Evolutionary conservation across 2,888 invertebrate genomes (phyloP), one percentile per base, ranked within the genome.

Genomic region (Drosophila neonasuta): DNA sequence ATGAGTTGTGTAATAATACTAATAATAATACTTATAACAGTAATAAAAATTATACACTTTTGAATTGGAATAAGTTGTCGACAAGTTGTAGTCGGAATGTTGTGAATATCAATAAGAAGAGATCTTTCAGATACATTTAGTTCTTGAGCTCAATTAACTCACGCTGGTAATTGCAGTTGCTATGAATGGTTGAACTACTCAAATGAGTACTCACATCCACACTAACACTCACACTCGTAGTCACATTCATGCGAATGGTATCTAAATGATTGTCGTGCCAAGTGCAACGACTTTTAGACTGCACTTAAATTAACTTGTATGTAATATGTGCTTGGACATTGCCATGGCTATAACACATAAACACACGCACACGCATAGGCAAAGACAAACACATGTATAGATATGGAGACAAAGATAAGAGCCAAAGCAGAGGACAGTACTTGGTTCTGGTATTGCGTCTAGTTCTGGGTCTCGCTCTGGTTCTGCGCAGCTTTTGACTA

Each of bases 381-480:
- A 55, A 24, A 36, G 42, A 24, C 46, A 77, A 74, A 74, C 79
- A 81, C 65, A 66, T 75, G 80, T 81, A 68, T 62, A 86, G 86
- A 80, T 80, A 86, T 66, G 76, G 73, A 80, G 85, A 84, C 85
- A 81, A 50, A 80, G 80, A 80, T 86, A 80, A 80, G 66, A 68
- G 59, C 46, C 46, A 51, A 29, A 46, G 41, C 45, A 54, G 50
- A 55, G 65, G 55, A 69, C 58, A 44, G 57, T 63, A 59, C 62
- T 44, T 49, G 71, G 50, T 32, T 68, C 52, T 60, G 49, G 66
- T 41, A 13, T 58, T 61, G 45, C 71, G 29, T 51, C 51, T 74
- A 7, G 54, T 6, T 45, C 36, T 54, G 55, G 55, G 44, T 45
- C 55, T 36, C 39, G 32, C 29, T 54, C 56, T 61, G 46, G 68